These are phyloP conservation scores for Molorchus minor DNA, from an alignment of 2,888 invertebrate genomes.

Conservation along the genomic window DNA sequence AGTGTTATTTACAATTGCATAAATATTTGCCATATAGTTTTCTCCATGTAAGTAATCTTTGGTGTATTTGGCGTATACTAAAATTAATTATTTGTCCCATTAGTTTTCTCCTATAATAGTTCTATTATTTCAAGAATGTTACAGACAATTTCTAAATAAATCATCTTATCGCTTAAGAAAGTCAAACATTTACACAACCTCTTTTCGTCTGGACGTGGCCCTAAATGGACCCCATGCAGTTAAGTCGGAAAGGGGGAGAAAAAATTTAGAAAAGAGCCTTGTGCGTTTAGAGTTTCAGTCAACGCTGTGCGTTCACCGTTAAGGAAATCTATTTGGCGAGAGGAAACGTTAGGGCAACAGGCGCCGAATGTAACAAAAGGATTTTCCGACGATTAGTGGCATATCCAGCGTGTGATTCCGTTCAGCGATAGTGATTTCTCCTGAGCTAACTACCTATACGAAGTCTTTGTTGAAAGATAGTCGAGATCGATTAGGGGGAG, in stretches of 20 bases:
- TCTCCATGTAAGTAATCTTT: no score
- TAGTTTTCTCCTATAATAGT: no score
- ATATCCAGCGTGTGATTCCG: slow-evolving; percentile 17
- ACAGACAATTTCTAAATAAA: neutral
- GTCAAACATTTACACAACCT: neutral
- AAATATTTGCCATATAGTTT: no score
- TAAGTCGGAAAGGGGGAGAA: slow-evolving; percentile 4
- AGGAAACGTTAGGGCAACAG: slow-evolving; percentile 31
- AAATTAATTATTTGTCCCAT: no score
- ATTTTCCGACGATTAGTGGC: slow-evolving; percentile 31
- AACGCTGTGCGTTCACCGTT: slow-evolving; percentile 28
- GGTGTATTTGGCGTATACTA: no score
- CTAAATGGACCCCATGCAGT: neutral
- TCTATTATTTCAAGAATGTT: no score
- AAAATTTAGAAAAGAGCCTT: slow-evolving; percentile 29
- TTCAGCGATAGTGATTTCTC: slow-evolving; percentile 17
- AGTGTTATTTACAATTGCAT: no score
- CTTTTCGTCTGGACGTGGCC: neutral
- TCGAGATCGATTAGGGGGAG: slow-evolving; percentile 15
- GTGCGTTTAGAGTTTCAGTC: slow-evolving; percentile 34
- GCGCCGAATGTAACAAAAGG: slow-evolving; percentile 34
- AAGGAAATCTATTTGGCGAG: slow-evolving; percentile 34
- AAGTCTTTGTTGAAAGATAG: slow-evolving; percentile 13
- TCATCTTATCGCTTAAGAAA: neutral
- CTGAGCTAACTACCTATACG: slow-evolving; percentile 16